A percentile compares a stretch with the other conserved stretches of the same genome.
Conservation (phyloP, 2,888 invertebrate species). For the Torymus tubicola region DNA sequence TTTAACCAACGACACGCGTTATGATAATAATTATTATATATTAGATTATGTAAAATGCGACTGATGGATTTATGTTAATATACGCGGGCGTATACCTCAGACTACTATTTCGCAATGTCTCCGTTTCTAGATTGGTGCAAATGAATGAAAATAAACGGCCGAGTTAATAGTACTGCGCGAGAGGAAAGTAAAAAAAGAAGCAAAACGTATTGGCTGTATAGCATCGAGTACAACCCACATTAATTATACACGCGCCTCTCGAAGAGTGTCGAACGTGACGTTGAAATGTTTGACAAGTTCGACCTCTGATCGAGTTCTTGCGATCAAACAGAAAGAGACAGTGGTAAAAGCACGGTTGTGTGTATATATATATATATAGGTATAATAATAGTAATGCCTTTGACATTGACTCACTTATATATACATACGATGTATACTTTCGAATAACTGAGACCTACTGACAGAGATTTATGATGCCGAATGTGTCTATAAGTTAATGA, state of each 20-base stretch:
- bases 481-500: conserved; percentile 29
- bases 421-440: conserved; percentile 16
- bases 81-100: background rate
- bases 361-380: no score
- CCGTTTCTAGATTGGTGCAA: conserved; percentile 10
- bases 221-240: no score
- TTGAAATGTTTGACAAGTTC: background rate
- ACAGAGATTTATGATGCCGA: conserved; percentile 16
- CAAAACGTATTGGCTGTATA: no score
- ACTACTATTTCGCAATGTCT: background rate
- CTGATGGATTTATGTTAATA: conserved; percentile 6
- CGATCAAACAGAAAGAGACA: background rate
- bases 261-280: no score
- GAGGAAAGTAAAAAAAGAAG: no score
- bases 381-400: background rate
- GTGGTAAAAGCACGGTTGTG: no score
- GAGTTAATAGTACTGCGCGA: no score
- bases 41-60: background rate
- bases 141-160: background rate
- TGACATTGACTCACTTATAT: conserved; percentile 51
- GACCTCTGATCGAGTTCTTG: conserved; percentile 18
- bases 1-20: background rate
- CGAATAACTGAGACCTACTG: conserved; percentile 22
- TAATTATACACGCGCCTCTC: no score
- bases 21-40: background rate